These are phyloP conservation scores for Maccullochella peelii DNA, from an alignment of 2,113 vertebrate genomes.

Conservation along the genomic window DNA sequence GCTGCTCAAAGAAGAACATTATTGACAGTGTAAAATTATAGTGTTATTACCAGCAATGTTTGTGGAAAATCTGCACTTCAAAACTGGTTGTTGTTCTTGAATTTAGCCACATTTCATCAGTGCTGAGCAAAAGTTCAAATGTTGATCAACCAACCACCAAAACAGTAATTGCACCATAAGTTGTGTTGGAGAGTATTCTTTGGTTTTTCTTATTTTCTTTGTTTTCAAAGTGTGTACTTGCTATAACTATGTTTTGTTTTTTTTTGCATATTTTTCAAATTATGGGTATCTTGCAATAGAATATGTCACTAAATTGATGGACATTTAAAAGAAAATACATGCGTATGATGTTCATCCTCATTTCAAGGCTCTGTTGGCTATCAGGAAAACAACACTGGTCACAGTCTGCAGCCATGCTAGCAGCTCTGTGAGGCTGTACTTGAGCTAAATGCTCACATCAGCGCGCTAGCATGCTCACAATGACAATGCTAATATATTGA, in stretches of 20 bases:
- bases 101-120: conserved; percentile 13
- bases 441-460: neutral
- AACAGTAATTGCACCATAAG: neutral
- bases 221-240: neutral
- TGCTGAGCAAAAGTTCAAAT: conserved; percentile 22
- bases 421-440: neutral
- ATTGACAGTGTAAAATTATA: conserved; percentile 7
- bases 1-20: conserved; percentile 53
- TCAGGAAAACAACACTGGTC: neutral
- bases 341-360: too few species aligned
- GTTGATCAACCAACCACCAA: conserved; percentile 2
- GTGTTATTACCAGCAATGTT: conserved; percentile 3
- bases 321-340: neutral
- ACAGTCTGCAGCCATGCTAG: too few species aligned
- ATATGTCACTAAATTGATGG: neutral
- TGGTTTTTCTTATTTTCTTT: neutral
- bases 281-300: neutral
- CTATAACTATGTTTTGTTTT: neutral
- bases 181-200: neutral
- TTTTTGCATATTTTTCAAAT: neutral
- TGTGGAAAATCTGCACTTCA: neutral
- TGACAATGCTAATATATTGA: neutral
- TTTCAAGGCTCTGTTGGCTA: neutral
- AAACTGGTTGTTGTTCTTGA: conserved; percentile 12
- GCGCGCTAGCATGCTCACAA: neutral